Percentiles rank a stretch among this genome's conserved stretches.
Evolutionary conservation across 2,888 invertebrate species (phyloP).

Genomic region (Ferrisia virgata): DNA sequence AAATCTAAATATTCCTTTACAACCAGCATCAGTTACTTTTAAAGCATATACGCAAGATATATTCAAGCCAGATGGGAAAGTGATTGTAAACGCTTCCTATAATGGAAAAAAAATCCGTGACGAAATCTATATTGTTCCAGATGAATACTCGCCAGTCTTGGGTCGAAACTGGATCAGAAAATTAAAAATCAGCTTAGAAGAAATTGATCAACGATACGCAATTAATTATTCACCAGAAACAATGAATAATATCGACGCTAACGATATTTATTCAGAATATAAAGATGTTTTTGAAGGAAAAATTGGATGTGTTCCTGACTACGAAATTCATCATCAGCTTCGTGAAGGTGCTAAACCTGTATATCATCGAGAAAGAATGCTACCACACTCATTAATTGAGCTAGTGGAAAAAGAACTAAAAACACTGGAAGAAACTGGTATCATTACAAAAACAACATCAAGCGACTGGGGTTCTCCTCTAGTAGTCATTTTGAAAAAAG

Average conservation of each 20-base stretch:
- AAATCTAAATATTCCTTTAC: not conserved
- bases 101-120: not conserved
- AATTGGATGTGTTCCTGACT: conserved; percentile 48
- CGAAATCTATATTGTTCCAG: not conserved
- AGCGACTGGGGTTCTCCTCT: conserved; percentile 47
- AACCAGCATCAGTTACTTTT: not conserved
- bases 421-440: conserved; percentile 41
- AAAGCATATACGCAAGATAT: not conserved
- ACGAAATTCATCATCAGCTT: conserved; percentile 48
- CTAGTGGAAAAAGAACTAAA: conserved; percentile 47
- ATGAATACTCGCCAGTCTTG: not conserved
- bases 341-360: conserved; percentile 50
- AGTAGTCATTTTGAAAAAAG: conserved; percentile 19
- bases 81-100: not conserved
- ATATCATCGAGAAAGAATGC: conserved; percentile 47
- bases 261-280: not conserved
- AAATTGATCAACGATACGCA: too few relatives aligned
- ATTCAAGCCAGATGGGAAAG: not conserved
- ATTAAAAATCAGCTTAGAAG: too few relatives aligned
- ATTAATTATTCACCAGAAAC: not conserved
- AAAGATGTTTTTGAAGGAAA: conserved; percentile 47
- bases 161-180: not conserved
- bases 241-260: too few relatives aligned
- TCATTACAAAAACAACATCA: conserved; percentile 39
- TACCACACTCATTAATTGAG: conserved; percentile 46